These are phyloP conservation scores for Eudyptes chrysolophus DNA, from an alignment of 2,113 vertebrate species.

Conservation along the genomic window DNA sequence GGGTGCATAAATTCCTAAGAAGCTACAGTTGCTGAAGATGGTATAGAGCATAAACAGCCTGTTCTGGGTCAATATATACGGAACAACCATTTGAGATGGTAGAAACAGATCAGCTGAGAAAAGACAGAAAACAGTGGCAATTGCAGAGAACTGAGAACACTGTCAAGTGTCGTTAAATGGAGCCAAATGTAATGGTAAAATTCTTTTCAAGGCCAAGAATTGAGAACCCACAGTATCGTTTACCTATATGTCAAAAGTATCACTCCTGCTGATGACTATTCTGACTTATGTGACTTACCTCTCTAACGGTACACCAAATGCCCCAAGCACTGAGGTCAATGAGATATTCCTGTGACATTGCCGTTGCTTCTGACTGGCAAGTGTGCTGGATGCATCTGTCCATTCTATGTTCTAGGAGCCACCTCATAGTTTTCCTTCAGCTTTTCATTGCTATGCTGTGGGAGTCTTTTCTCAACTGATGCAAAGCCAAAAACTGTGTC, in stretches of 20 bases:
- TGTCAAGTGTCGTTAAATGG: neutral
- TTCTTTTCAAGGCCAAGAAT: neutral
- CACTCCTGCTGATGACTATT: neutral
- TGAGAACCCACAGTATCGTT: neutral
- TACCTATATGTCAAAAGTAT: neutral
- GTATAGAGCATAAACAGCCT: neutral
- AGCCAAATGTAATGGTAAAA: neutral
- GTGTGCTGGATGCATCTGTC: accelerated
- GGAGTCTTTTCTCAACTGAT: neutral
- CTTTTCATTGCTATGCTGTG: neutral
- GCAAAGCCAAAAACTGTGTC: neutral
- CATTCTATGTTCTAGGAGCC: neutral
- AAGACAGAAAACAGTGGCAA: neutral
- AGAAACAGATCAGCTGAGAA: neutral
- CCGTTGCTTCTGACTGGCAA: neutral
- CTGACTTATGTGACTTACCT: neutral
- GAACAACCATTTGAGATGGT: neutral
- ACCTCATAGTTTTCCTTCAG: neutral
- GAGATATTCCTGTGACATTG: neutral
- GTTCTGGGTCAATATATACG: neutral
- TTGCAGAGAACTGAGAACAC: neutral
- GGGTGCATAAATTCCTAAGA: neutral
- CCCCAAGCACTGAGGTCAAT: neutral
- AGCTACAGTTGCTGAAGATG: neutral
- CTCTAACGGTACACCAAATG: neutral